Base-by-base conservation (phyloP, 53 echinoderm and acorn worm species). In the Antedon mediterranea region DNA sequence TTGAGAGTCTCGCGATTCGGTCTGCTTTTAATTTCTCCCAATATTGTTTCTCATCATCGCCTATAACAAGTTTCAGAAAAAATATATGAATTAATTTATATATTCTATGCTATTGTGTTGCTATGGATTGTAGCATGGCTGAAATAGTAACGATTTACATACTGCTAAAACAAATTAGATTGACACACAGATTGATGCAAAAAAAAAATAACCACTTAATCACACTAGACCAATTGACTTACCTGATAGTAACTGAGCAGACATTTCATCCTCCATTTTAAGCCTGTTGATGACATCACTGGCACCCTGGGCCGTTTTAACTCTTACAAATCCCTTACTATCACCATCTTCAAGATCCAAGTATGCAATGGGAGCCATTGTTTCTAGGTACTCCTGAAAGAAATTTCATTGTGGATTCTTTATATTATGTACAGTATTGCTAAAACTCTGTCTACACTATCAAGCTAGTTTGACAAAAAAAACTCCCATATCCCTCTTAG, bases 11-110 rank as follows among this genome's bases (percentile, higher is more conserved):
- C 32, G 71, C 75, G 5, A 34, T 29, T 27, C 93, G 43, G 32
- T 93, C 90, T 13, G 82, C 73, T n/a, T 77, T 79, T 29, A 93
- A 72, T 71, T 91, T 93, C 73, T 89, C 82, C 93, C 93, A 93
- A 83, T 93, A 93, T 9, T 82, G 73, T 20, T 88, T 72, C 79
- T 93, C 93, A 29, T 89, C 93, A 8, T 89, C 82, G 29, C 93
- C 90, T 93, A 73, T 43, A 73, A 73, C 31, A 57, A 57, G 23
- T 37, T 11, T 37, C n/a, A n/a, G n/a, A n/a, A n/a, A n/a, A n/a
- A n/a, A n/a, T n/a, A n/a, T n/a, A n/a, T n/a, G n/a, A n/a, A n/a
- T n/a, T n/a, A n/a, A n/a, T n/a, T n/a, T n/a, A n/a, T n/a, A n/a
- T n/a, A n/a, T n/a, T n/a, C n/a, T n/a, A n/a, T n/a, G n/a, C n/a